phyloP scores from a whole-genome alignment of 2,113 vertebrate genomes.

The Carlito syrichta region DNA sequence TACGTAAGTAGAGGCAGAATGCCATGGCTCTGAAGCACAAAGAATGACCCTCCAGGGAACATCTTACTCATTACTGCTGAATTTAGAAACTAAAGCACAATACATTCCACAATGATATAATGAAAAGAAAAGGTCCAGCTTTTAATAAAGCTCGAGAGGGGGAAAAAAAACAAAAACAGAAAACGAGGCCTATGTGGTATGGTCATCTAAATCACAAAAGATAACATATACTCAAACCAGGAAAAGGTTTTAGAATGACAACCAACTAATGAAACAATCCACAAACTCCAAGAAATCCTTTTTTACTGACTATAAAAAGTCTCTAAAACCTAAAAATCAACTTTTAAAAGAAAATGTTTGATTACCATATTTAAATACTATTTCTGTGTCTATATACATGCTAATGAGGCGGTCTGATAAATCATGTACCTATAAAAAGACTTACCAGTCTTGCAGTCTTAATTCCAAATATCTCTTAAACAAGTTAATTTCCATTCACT shows the following conservation, averaged over 20 bases:
- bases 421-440: background rate
- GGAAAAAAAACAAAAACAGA: background rate
- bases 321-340: conserved; percentile 6
- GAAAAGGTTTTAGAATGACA: background rate
- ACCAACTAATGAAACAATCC: background rate
- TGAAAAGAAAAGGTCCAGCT: background rate
- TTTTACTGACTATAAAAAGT: background rate
- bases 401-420: background rate
- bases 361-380: background rate
- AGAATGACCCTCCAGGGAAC: background rate
- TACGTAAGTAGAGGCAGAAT: background rate
- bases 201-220: background rate
- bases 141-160: background rate
- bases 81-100: conserved; percentile 37
- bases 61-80: background rate
- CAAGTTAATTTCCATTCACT: background rate
- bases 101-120: background rate
- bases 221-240: background rate
- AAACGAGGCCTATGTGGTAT: background rate
- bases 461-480: conserved; percentile 4
- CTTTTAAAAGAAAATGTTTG: background rate
- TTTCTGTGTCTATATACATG: background rate
- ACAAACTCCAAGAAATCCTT: background rate
- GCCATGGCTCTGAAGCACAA: background rate
- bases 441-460: background rate